Evolutionary conservation across 53 echinoderm and acorn worm species (phyloP).

Genomic region (Mesocentrotus franciscanus): DNA sequence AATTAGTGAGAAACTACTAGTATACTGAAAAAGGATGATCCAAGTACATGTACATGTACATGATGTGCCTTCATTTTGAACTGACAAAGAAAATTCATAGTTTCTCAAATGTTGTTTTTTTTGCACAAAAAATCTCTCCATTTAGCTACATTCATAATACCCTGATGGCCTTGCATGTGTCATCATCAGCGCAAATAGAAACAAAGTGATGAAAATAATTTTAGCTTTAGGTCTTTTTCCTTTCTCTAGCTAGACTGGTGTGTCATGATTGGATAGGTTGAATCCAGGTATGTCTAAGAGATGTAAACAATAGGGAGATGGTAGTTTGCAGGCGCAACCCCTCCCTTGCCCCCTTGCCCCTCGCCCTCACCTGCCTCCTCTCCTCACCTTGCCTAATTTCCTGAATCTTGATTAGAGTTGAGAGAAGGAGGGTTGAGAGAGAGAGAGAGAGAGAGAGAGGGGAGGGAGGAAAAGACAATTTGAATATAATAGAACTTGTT

Average conservation of each 20-base stretch:
- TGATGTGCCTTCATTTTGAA: too few species aligned
- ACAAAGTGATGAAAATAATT: constrained; percentile 17
- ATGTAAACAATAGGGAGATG: not conserved
- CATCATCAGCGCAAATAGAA: constrained; percentile 15
- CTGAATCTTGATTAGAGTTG: not conserved
- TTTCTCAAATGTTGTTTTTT: too few species aligned
- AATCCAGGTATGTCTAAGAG: not conserved
- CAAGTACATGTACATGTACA: too few species aligned
- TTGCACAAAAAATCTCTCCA: not conserved
- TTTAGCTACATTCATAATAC: not conserved
- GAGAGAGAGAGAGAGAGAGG: not conserved
- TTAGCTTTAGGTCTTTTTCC: not conserved
- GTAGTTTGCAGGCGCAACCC: not conserved
- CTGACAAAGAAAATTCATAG: too few species aligned
- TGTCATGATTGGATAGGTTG: not conserved
- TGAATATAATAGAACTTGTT: too few species aligned
- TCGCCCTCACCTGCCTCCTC: too few species aligned
- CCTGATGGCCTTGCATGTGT: not conserved
- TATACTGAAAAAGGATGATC: too few species aligned
- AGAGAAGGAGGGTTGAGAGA: not conserved
- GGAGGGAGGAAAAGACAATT: not conserved
- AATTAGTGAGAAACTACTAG: too few species aligned
- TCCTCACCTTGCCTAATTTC: not conserved
- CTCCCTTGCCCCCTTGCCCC: too few species aligned
- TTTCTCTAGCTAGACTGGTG: not conserved